phyloP scores from a whole-genome alignment of 2,888 invertebrate genomes.

The Tinea pellionella region DNA sequence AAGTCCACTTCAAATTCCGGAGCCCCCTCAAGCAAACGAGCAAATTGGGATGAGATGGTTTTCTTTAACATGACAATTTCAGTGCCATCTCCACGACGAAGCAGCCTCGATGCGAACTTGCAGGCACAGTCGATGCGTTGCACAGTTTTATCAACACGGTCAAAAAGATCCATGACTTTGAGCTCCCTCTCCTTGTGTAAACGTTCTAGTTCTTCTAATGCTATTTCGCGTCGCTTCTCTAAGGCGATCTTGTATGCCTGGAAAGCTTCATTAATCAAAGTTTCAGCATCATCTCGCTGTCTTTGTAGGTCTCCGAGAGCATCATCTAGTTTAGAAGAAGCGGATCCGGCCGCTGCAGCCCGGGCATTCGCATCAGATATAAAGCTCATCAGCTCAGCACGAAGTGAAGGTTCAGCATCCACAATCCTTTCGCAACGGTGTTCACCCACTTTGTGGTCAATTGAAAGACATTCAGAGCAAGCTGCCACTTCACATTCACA shows the following conservation, averaged over 20 bases:
- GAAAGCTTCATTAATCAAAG: constrained; percentile 83
- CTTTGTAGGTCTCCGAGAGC: constrained; percentile 87
- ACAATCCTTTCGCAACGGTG: constrained; percentile 87
- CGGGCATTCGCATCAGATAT: constrained; percentile 82
- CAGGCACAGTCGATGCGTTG: constrained; percentile 89
- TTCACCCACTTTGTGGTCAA: constrained; percentile 83
- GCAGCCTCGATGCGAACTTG: constrained; percentile 82
- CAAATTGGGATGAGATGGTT: constrained; percentile 80
- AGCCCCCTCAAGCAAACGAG: constrained; percentile 81
- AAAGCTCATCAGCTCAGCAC: constrained; percentile 80
- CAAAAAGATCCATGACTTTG: constrained; percentile 89
- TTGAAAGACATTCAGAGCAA: constrained; percentile 87
- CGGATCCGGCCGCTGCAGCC: constrained; percentile 80
- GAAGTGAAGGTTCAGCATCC: constrained; percentile 82
- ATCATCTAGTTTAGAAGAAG: constrained; percentile 79
- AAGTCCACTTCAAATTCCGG: constrained; percentile 85
- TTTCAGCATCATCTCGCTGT: constrained; percentile 87
- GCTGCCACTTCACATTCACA: constrained; percentile 87
- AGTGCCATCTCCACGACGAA: constrained; percentile 86
- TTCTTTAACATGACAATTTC: constrained; percentile 88
- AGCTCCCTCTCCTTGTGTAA: constrained; percentile 88
- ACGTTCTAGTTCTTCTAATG: constrained; percentile 78
- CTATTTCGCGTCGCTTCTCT: constrained; percentile 82
- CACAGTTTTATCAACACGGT: constrained; percentile 84
- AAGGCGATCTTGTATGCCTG: constrained; percentile 84